Base-by-base conservation (phyloP, 2,797 vertebrate species). In the Ateles fusciceps region DNA sequence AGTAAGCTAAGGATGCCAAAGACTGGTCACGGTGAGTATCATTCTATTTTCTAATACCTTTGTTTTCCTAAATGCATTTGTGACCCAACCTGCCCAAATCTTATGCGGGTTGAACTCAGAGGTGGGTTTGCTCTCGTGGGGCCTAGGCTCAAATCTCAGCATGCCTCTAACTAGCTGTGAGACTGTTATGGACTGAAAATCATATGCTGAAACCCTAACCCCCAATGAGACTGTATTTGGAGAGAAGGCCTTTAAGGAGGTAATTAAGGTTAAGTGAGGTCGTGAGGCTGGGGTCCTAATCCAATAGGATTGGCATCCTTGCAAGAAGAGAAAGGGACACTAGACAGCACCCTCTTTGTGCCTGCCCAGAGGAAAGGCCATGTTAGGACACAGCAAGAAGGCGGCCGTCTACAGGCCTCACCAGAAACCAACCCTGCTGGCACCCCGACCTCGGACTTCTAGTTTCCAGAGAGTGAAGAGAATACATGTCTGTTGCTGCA, bases 321-420 rank as follows among this genome's bases (percentile, higher is more conserved):
- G 19, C n/a, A 64, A 64, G 44, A 89, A 52, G 89, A 57, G 78
- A 26, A 24, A 14, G 30, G 50, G 13, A 79, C 24, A n/a, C 28
- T 74, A 59, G 75, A n/a, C 17, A 13, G 33, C 17, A 1, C 8
- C 3, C 7, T 33, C 76, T 68, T 12, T 22, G 5, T 11, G 52
- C 61, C 61, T 44, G n/a, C 33, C 4, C 11, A 14, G 33, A 83
- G 59, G 22, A 42, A 55, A 44, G 46, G 28, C 39, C 46, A 0
- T 2, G 0, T 21, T 36, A 55, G 75, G 36, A 81, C 22, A 3
- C 8, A 4, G 10, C 0, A 0, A 50, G 85, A 64, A 61, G 76
- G 78, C 14, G 26, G 71, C 14, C 22, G 0, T 22, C 71, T 61
- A n/a, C 15, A 46, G 85, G 28, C 44, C 36, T 79, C 76, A 28